A percentile compares a stretch with the other conserved stretches of the same genome.
Evolutionary conservation across 2,113 vertebrate genomes (phyloP).

Genomic region (Corynorhinus townsendii): DNA sequence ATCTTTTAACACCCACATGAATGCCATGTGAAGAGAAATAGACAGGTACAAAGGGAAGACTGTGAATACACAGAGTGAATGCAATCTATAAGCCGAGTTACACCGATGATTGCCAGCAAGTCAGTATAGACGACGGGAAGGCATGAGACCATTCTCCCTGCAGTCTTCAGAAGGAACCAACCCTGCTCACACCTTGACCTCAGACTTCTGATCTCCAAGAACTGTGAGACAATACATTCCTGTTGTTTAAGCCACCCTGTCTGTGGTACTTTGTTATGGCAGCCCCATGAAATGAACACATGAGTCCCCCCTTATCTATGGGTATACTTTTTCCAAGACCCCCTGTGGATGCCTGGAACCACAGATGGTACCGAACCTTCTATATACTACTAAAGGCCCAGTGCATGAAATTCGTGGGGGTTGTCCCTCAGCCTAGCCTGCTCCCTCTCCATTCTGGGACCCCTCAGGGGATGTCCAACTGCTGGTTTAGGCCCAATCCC

Average conservation of each 20-base stretch:
- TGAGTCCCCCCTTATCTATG: background rate
- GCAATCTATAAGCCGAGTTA: no score
- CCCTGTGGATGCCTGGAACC: background rate
- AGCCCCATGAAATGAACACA: background rate
- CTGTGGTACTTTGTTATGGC: background rate
- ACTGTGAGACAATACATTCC: background rate
- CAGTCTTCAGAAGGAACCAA: no score
- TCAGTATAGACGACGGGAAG: no score
- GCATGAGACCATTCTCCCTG: background rate
- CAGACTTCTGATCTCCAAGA: background rate
- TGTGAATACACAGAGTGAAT: background rate
- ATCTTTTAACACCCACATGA: background rate
- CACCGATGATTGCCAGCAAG: fast-evolving
- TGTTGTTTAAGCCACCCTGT: no score
- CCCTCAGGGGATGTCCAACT: no score
- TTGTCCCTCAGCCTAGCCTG: no score
- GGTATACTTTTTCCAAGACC: background rate
- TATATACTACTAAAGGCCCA: no score
- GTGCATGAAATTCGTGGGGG: no score
- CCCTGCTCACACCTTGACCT: background rate
- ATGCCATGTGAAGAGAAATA: background rate
- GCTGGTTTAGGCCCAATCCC: no score
- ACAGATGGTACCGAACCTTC: background rate
- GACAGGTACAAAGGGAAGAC: background rate
- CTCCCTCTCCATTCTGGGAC: no score